Base-by-base conservation (phyloP, 2,113 vertebrate species). In the Phyllopteryx taeniolatus region DNA sequence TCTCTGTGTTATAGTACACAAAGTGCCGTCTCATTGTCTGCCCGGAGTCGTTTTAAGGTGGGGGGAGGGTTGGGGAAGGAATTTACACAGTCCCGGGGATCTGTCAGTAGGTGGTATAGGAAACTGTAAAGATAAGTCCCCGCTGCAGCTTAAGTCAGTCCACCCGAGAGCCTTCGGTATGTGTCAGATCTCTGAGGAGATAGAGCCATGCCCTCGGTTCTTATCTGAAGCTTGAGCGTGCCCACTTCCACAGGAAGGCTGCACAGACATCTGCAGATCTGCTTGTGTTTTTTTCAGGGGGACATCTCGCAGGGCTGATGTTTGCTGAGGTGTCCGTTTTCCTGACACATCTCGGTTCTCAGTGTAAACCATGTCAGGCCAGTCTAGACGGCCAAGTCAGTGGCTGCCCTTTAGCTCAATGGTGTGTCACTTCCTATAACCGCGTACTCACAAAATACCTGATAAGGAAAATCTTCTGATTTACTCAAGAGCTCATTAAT, bases 91-190 rank as follows among this genome's bases (percentile, higher is more conserved):
- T 79, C 78, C 44, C 81, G 39, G 8, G 82, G 83, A 79, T 81
- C 84, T 82, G 87, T 90, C 84, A 76, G 86, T 85, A 84, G 89
- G 87, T 88, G 89, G 90, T 84, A 86, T 86, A 87, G 89, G 86
- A 86, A 83, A 86, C 84, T 87, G 89, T 91, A 90, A 88, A 90
- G 90, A 91, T 89, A 90, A 91, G 86, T 88, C 69, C 67, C 74
- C 44, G 46, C 79, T 78, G 83, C 83, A 83, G 81, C 79, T 87
- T 86, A 85, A 73, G 81, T 70, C 75, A 22, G 72, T 81, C 86
- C 86, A 82, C 77, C 81, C 78, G 33, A 83, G 86, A 69, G 80
- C 63, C 53, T 74, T 85, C 82, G 75, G 83, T 79, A 76, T 88
- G 83, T 89, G 82, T 89, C 80, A 87, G 88, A 89, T 88, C 86